phyloP scores from a whole-genome alignment of 2,888 invertebrate genomes.

The Clanis bilineata region DNA sequence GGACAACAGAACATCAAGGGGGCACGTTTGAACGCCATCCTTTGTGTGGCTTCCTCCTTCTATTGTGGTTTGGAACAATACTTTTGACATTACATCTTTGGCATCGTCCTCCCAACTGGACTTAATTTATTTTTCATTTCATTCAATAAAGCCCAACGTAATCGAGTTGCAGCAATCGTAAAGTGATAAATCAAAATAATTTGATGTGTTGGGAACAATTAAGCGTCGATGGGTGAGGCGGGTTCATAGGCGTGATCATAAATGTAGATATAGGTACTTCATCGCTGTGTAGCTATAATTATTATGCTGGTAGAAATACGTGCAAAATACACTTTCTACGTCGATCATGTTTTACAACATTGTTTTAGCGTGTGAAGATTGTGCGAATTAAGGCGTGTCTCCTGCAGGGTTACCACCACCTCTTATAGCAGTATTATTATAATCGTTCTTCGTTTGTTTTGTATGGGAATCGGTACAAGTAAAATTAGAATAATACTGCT shows the following conservation, averaged over 20 bases:
- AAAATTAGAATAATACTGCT: too few relatives aligned
- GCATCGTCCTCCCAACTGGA: conserved; percentile 48
- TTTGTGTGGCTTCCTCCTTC: background rate
- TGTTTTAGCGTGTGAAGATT: too few relatives aligned
- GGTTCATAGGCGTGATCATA: conserved; percentile 28
- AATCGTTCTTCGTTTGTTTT: too few relatives aligned
- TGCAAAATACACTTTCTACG: too few relatives aligned
- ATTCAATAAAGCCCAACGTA: conserved; percentile 73
- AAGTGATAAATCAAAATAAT: conserved; percentile 81
- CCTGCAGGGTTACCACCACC: too few relatives aligned
- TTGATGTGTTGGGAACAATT: conserved; percentile 72
- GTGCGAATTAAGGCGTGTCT: too few relatives aligned
- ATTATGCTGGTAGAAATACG: too few relatives aligned
- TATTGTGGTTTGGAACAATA: conserved; percentile 34
- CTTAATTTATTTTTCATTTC: conserved; percentile 75
- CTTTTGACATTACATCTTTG: conserved; percentile 40
- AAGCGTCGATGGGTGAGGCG: conserved; percentile 58
- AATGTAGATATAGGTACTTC: conserved; percentile 8
- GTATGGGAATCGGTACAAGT: too few relatives aligned
- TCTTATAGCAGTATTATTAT: too few relatives aligned
- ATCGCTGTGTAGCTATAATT: too few relatives aligned
- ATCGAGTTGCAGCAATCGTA: conserved; percentile 79
- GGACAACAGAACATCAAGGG: background rate
- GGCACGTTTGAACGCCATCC: background rate
- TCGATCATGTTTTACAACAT: too few relatives aligned